These are phyloP conservation scores for Halcyon leucocephala DNA, from an alignment of 2,797 vertebrate species.

Conservation along the genomic window DNA sequence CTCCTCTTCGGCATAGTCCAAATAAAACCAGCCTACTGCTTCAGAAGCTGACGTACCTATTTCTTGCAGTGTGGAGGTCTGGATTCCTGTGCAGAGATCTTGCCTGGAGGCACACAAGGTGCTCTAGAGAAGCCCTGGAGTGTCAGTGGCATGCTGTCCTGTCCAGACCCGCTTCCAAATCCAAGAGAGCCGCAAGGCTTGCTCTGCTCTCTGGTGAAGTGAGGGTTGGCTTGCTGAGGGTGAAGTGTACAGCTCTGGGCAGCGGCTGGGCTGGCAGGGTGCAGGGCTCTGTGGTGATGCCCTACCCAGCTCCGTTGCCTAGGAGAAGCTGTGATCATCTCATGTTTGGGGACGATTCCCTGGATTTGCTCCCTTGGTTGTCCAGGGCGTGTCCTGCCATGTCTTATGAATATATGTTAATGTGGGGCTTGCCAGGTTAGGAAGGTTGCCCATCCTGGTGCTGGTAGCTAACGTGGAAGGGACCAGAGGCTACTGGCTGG, in stretches of 20 bases:
- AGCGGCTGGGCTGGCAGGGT: not conserved
- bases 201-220: fast-evolving
- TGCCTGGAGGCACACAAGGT: not conserved
- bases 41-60: not conserved
- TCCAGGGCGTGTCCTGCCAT: fast-evolving
- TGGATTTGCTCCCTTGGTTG: not conserved
- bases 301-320: not conserved
- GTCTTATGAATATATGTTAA: not conserved
- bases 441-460: not conserved
- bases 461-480: not conserved
- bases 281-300: not conserved
- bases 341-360: not conserved
- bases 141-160: not conserved
- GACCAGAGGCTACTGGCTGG: not conserved
- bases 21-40: not conserved
- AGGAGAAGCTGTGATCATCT: not conserved
- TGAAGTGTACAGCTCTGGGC: not conserved
- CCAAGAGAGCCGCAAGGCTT: not conserved
- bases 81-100: not conserved
- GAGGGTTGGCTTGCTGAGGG: not conserved
- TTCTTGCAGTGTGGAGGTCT: not conserved
- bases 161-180: not conserved
- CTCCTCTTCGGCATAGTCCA: not conserved
- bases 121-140: not conserved
- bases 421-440: fast-evolving